Base-by-base conservation (phyloP, 2,888 invertebrate species). In the Galeruca laticollis region DNA sequence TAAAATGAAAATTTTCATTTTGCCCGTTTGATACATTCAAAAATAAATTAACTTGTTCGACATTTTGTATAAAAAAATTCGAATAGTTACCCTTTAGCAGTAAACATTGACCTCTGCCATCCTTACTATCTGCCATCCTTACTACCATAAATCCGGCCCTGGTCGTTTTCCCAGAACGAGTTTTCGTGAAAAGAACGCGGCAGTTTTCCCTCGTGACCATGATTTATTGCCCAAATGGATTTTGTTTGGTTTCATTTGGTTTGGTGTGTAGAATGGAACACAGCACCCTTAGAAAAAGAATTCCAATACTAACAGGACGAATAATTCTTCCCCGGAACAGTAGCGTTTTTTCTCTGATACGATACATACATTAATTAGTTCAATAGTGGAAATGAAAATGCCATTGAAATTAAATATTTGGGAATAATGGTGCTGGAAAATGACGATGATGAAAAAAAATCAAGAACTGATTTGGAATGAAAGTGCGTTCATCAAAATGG, bases 231-330 rank as follows among this genome's bases (percentile, higher is more conserved):
- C 70, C 69, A 73, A 69, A 70, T 72, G 75, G 77, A 77, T 79
- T 77, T 70, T 78, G 78, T 78, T 78, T 78, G 74, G 78, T 76
- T 76, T 65, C 59, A 65, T 65, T 75, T 74, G 72, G 76, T 73
- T 65, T 65, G 65, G 65, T 57, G 65, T 65, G 65, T 59, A 64
- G 56, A 56, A 64, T 56, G 56, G 43, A 26, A 47, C 66, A 68
- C 71, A 35, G 66, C 64, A 49, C 73, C 68, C 71, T 56, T 60
- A 60, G 70, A 66, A 67, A 68, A 69, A 68, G 70, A 69, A 71
- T 64, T 64, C 64, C 64, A 64, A 64, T 64, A 64, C 64, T 47
- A 54, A 52, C 64, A 64, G 64, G 64, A 43, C 64, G 43, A 64
- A 54, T 56, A 54, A 56, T 54, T 64, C 61, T 64, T 64, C 43